Percentiles rank a stretch among this genome's conserved stretches.
These are phyloP conservation scores for Arctocebus calabarensis DNA, from an alignment of 2,797 vertebrate species.

Conservation along the genomic window DNA sequence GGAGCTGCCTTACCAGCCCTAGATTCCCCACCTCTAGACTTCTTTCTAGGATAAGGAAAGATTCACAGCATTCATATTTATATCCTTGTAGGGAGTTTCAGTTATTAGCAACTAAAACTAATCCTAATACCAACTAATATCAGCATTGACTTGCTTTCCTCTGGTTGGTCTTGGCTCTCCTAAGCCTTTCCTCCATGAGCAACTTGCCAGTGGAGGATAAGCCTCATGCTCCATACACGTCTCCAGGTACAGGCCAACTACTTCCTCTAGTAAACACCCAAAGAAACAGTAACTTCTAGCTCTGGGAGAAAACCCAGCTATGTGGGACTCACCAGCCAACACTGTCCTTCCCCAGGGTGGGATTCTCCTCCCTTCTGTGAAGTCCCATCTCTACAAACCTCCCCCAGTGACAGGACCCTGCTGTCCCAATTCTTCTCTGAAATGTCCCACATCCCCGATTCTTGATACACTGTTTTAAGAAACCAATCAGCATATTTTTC, in stretches of 20 bases:
- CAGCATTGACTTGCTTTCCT: neutral
- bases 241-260: neutral
- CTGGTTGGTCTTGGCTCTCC: fast-evolving
- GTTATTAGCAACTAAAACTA: neutral
- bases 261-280: neutral
- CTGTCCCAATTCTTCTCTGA: neutral
- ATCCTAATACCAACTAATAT: neutral
- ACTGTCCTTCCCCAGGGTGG: neutral
- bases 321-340: neutral
- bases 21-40: too few relatives aligned
- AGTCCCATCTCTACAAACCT: neutral
- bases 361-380: neutral
- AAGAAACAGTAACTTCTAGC: neutral
- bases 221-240: fast-evolving
- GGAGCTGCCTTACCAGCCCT: neutral
- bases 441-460: neutral
- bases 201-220: neutral
- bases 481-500: neutral
- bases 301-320: neutral
- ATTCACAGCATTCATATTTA: too few relatives aligned
- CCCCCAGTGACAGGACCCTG: fast-evolving
- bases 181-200: too few relatives aligned
- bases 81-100: fast-evolving
- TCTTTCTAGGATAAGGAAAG: neutral
- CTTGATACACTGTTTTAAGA: neutral